phyloP scores from a whole-genome alignment of 2,113 vertebrate genomes.

The Calidris pygmaea region DNA sequence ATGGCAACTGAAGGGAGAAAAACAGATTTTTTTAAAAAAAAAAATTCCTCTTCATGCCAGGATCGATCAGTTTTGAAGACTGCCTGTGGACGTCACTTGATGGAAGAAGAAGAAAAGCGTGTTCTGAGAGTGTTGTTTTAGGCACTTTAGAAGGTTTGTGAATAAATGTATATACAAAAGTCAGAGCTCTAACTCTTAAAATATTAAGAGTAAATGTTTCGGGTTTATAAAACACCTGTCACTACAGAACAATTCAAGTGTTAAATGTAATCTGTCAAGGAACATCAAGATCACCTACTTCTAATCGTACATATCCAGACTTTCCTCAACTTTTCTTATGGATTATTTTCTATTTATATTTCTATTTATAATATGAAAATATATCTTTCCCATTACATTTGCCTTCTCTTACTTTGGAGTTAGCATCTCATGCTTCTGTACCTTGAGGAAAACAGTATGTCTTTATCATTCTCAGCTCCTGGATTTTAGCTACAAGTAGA shows the following conservation, averaged over 20 bases:
- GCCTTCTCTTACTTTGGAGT: background rate
- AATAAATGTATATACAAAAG: background rate
- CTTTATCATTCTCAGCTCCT: background rate
- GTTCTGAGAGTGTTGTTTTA: background rate
- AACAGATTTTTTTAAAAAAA: background rate
- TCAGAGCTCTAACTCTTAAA: background rate
- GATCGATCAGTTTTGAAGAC: slow-evolving; percentile 26
- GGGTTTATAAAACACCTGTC: background rate
- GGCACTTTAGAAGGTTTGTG: background rate
- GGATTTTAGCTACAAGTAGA: background rate
- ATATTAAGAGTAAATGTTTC: background rate
- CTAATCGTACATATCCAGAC: background rate
- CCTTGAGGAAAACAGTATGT: background rate
- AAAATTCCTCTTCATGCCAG: background rate
- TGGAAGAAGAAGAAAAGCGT: slow-evolving; percentile 1
- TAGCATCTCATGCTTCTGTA: background rate
- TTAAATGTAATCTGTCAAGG: background rate
- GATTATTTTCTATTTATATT: background rate
- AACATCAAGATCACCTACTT: background rate
- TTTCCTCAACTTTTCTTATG: background rate
- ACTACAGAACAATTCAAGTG: background rate
- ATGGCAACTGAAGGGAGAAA: background rate
- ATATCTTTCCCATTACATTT: background rate
- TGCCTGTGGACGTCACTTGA: background rate
- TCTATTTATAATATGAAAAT: background rate